Evolutionary conservation across 2,888 invertebrate genomes (phyloP), one percentile per base, ranked within the genome.

Genomic region (Petrolisthes cinctipes): DNA sequence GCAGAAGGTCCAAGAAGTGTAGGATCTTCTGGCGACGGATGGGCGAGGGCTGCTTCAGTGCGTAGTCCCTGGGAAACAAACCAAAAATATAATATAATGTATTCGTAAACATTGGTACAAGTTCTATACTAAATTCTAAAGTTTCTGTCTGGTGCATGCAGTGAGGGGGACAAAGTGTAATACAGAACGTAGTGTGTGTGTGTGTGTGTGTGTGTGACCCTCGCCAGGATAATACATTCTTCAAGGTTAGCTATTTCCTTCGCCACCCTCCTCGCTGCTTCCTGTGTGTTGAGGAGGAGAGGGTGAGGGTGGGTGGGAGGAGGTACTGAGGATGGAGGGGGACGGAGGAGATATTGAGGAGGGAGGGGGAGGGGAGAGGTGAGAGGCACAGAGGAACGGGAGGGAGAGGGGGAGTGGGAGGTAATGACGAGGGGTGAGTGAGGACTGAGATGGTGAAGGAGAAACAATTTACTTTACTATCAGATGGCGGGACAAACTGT

Each of bases 21-120:
- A 90, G 82, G 75, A 90, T 90, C 84, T 90, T 90, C 82, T 90
- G 90, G 3, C 90, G 83, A 5, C 90, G 83, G 37, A 90, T 86
- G 20, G 90, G 90, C 3, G 89, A 86, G 9, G 90, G 90, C 54
- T 90, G 90, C 75, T 89, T 89, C 68, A 87, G 57, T 54, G 90
- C 90, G 88, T 90, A 90, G 71, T 90, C 90, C 79, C 90, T 90
- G 88, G 3, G 17, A 76, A 80, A 80, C n/a, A 80, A 17, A 23
- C 1, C 17, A 53, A 66, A 11, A 66, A 14, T 14, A 66, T 14
- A 14, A 66, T 11, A 66, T 17, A 66, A 66, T 14, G 17, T 66
- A 66, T 1, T 14, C 11, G 14, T 66, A 66, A 66, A 17, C 11
- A 66, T 17, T 66, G 17, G 66, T 14, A 66, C 66, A 2, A 66